These are phyloP conservation scores for Ischnura elegans DNA, from an alignment of 2,888 invertebrate species.

Conservation along the genomic window DNA sequence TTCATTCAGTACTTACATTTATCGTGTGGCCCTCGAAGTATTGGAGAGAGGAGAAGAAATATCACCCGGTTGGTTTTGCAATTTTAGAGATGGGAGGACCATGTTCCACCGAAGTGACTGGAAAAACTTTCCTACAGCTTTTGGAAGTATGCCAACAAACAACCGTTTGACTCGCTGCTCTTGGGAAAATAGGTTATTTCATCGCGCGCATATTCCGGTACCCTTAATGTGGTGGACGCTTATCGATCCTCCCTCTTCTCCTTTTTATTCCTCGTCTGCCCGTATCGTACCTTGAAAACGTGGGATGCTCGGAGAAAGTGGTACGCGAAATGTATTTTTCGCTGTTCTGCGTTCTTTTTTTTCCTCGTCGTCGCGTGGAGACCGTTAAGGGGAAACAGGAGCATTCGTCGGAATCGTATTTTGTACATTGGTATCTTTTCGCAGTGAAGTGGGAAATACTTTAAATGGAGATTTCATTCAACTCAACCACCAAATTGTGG, in stretches of 20 bases:
- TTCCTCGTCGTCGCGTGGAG: neutral
- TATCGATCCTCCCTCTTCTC: neutral
- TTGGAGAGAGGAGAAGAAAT: neutral
- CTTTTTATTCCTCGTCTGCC: neutral
- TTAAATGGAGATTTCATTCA: neutral
- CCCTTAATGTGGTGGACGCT: neutral
- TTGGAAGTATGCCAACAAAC: conserved; percentile 5
- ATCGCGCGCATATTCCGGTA: conserved; percentile 27
- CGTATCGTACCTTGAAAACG: neutral
- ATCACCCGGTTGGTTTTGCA: neutral
- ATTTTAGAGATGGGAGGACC: neutral
- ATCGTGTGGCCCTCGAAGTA: neutral
- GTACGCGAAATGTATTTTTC: neutral
- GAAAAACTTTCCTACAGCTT: no score
- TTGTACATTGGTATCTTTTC: neutral
- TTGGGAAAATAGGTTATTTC: conserved; percentile 23
- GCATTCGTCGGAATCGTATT: neutral
- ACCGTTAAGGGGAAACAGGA: neutral
- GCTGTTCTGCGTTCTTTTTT: neutral
- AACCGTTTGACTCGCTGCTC: neutral
- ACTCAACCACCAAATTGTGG: neutral
- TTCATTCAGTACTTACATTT: neutral
- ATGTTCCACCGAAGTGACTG: no score
- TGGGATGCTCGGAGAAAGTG: neutral
- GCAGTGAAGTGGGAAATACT: neutral